phyloP scores from a whole-genome alignment of 2,113 vertebrate genomes.

The Sciurus niger region DNA sequence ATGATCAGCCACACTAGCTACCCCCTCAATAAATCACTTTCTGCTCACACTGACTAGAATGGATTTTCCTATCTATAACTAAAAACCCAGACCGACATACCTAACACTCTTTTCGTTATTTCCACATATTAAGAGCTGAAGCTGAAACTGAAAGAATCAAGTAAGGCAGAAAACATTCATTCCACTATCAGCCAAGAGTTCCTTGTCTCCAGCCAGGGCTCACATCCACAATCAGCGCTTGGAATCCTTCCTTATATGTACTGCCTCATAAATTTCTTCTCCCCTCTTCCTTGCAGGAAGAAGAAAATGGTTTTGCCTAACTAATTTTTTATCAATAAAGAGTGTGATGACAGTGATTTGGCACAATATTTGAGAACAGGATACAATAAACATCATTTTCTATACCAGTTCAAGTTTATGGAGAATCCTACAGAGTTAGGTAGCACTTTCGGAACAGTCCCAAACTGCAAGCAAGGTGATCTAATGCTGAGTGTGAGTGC shows the following conservation, averaged over 20 bases:
- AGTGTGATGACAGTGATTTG: conserved; percentile 71
- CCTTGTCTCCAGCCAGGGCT: conserved; percentile 49
- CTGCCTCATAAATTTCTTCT: conserved; percentile 68
- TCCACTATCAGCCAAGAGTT: conserved; percentile 4
- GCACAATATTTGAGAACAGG: conserved; percentile 63
- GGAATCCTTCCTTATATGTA: conserved; percentile 59
- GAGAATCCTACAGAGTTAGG: conserved; percentile 46
- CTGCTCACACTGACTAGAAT: conserved; percentile 3
- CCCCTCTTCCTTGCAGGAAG: conserved; percentile 41
- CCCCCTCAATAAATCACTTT: conserved; percentile 31
- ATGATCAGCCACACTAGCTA: background rate
- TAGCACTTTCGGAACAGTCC: conserved; percentile 61
- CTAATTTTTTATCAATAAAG: conserved; percentile 74
- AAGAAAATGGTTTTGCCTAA: conserved; percentile 77
- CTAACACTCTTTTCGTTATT: conserved; percentile 6
- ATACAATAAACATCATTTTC: conserved; percentile 42
- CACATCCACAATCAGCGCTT: conserved; percentile 57
- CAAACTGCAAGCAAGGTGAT: conserved; percentile 68
- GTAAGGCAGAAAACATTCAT: background rate
- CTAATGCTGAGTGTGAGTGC: conserved; percentile 39
- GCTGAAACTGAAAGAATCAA: background rate
- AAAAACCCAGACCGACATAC: background rate
- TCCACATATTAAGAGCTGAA: conserved; percentile 18
- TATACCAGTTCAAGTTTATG: conserved; percentile 16
- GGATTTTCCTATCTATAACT: background rate